These are phyloP conservation scores for Cydia strobilella DNA, from an alignment of 1,140 invertebrate species.

Conservation along the genomic window DNA sequence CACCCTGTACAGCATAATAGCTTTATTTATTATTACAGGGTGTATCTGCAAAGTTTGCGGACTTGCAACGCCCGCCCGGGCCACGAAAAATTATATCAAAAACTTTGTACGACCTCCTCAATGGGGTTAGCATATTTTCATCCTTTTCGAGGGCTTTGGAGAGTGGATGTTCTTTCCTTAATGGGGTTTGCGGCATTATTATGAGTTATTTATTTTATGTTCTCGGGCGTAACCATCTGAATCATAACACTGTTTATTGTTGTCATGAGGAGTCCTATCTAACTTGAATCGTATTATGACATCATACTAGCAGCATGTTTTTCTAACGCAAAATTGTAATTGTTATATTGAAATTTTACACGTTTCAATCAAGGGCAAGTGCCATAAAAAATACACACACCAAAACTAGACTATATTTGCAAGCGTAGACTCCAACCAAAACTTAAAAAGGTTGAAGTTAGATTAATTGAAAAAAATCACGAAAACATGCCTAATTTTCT, in stretches of 20 bases:
- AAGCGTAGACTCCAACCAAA: too few species aligned
- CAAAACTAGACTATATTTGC: too few species aligned
- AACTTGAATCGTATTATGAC: too few species aligned
- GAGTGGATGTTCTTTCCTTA: background rate
- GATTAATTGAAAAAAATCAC: too few species aligned
- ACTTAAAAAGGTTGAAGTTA: too few species aligned
- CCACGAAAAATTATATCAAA: slow-evolving; percentile 20
- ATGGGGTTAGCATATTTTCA: slow-evolving; percentile 13
- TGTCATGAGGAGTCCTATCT: too few species aligned
- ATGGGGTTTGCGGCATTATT: background rate
- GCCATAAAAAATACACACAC: too few species aligned
- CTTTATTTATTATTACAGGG: slow-evolving; percentile 21
- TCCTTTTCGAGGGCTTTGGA: background rate
- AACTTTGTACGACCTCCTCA: slow-evolving; percentile 9
- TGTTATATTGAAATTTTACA: too few species aligned
- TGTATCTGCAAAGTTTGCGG: slow-evolving; percentile 18
- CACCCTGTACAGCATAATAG: slow-evolving; percentile 13
- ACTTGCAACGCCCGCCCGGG: background rate
- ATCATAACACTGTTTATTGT: background rate
- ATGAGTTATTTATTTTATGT: background rate
- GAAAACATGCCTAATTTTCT: too few species aligned
- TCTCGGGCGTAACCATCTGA: background rate
- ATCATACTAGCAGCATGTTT: too few species aligned
- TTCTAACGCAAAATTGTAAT: too few species aligned
- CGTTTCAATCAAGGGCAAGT: too few species aligned